Evolutionary conservation across 2,797 vertebrate species (phyloP).

Genomic region (Crax fasciolata): DNA sequence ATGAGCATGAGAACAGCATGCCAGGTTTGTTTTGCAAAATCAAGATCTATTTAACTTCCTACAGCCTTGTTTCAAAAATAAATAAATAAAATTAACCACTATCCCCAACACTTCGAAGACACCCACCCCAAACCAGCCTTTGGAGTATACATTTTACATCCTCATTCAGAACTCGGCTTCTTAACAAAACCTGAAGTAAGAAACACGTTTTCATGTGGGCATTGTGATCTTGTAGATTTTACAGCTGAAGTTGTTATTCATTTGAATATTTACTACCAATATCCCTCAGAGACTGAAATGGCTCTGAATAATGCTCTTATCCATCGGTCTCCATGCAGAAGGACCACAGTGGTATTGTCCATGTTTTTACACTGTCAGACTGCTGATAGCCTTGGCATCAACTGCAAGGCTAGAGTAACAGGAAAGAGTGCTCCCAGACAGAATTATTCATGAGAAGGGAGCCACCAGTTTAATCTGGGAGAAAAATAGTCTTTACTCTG

Average conservation of each 20-base stretch:
- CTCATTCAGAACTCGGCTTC: neutral
- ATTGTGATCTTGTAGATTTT: neutral
- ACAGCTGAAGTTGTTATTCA: neutral
- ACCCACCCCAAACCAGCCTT: neutral
- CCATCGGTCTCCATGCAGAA: neutral
- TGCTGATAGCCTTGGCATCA: neutral
- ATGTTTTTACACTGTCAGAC: neutral
- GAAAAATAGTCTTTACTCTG: neutral
- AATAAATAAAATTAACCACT: neutral
- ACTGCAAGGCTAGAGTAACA: neutral
- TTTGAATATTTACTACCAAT: neutral
- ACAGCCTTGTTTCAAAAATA: neutral
- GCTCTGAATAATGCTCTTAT: neutral
- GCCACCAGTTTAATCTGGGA: neutral
- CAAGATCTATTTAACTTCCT: neutral
- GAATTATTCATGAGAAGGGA: neutral
- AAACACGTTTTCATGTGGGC: neutral
- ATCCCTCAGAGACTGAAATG: neutral
- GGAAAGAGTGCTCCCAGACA: neutral
- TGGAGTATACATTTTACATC: neutral
- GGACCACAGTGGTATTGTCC: neutral
- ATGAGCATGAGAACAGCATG: neutral
- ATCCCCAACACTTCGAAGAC: neutral
- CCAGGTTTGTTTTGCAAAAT: neutral
- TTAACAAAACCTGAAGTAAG: neutral